A percentile compares a stretch with the other conserved stretches of the same genome.
phyloP scores from a whole-genome alignment of 2,113 vertebrate species.

The Rhinolophus ferrumequinum region DNA sequence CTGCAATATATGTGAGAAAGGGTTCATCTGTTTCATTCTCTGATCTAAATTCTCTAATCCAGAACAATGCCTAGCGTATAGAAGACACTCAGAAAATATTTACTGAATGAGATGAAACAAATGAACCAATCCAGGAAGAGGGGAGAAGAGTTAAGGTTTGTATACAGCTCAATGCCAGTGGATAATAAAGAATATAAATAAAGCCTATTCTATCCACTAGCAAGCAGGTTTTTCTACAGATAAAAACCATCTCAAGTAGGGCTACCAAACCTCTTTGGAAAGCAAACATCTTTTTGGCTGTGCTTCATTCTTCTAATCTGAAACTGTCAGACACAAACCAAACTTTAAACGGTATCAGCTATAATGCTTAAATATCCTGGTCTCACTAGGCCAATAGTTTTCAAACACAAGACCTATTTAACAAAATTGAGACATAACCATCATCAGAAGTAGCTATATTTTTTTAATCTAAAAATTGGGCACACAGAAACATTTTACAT shows the following conservation, averaged over 20 bases:
- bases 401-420: conserved; percentile 50
- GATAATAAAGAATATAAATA: background rate
- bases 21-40: background rate
- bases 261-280: background rate
- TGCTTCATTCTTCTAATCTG: background rate
- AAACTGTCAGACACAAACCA: background rate
- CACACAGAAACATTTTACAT: conserved; percentile 43
- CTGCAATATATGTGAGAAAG: background rate
- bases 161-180: background rate
- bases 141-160: background rate
- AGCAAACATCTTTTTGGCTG: background rate
- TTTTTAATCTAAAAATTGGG: conserved; percentile 62
- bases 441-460: conserved; percentile 5
- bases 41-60: background rate
- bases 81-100: background rate
- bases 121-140: background rate
- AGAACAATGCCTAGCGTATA: background rate
- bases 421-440: conserved; percentile 38
- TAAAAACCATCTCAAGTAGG: background rate
- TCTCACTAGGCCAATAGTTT: background rate
- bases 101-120: conserved; percentile 18
- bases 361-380: background rate
- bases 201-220: background rate
- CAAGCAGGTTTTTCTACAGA: background rate
- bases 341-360: background rate